Base-by-base conservation (phyloP, 2,113 vertebrate species). In the Megaptera novaeangliae region DNA sequence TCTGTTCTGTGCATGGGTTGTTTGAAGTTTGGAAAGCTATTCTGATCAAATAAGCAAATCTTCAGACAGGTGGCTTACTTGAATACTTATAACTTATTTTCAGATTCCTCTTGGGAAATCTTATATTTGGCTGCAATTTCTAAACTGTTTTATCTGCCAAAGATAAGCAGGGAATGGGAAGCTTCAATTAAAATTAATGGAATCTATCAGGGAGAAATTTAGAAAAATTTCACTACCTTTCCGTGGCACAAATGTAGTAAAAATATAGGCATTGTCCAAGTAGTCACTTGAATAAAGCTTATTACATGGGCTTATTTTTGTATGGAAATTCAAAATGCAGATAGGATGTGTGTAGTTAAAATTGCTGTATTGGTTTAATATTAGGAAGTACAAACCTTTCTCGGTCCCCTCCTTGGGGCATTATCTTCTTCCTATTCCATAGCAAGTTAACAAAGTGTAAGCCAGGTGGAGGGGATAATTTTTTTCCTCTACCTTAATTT, bases 1-100 rank as follows among this genome's bases (percentile, higher is more conserved):
- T 82, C 71, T 91, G 36, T 36, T 36, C 36, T 36, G 36, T 36
- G 25, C 71, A 18, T 84, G 86, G 77, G 8, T 78, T 88, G 25
- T 94, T 93, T 95, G 72, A 92, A 69, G 31, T 71, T 93, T 91
- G 61, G 71, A 95, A 66, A 92, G 66, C 66, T 97, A 3, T 75
- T 82, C 41, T 72, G 39, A 68, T 92, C 78, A 78, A 87, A 68
- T 85, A 83, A 96, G 81, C 82, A 88, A 80, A 81, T 95, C 83
- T 91, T 81, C 86, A 95, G 87, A 88, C 64, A 93, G 31, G 88
- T 92, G 72, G 71, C 86, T 88, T 93, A 59, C 75, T 96, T 91
- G 36, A 95, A 97, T 92, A 59, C 64, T 55, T 91, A 68, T 18
- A 85, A 61, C 64, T 85, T 91, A 96, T 88, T 96, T 97, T 93